Evolutionary conservation across 2,888 invertebrate genomes (phyloP).

Genomic region (Platycnemis pennipes): DNA sequence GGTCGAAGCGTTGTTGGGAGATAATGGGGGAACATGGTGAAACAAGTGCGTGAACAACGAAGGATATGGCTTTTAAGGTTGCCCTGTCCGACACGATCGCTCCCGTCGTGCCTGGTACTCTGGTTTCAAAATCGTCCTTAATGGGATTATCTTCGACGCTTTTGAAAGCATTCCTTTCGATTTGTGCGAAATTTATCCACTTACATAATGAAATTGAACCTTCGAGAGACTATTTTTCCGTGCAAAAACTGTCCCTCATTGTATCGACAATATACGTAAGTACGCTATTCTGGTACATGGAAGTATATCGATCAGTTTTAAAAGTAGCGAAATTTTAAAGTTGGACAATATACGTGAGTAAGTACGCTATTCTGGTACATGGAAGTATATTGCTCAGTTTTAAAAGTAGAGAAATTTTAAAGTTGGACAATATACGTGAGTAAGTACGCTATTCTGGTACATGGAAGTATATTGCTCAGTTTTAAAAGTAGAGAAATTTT

Average conservation of each 20-base stretch:
- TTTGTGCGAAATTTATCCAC: neutral
- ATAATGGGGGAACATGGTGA: slow-evolving; percentile 20
- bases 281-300: too few relatives aligned
- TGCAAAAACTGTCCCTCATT: neutral
- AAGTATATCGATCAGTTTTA: too few relatives aligned
- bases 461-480: too few relatives aligned
- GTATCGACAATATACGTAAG: too few relatives aligned
- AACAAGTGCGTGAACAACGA: neutral
- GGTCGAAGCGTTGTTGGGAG: neutral
- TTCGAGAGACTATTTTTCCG: neutral
- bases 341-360: too few relatives aligned
- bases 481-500: too few relatives aligned
- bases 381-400: too few relatives aligned
- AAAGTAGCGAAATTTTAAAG: too few relatives aligned
- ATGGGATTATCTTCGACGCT: neutral
- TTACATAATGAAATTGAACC: neutral
- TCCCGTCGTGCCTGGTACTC: neutral
- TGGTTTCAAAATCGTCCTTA: neutral
- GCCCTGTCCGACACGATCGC: neutral
- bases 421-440: too few relatives aligned
- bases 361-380: too few relatives aligned
- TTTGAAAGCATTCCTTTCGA: neutral
- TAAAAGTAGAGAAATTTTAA: too few relatives aligned
- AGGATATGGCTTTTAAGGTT: neutral
- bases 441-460: too few relatives aligned